These are phyloP conservation scores for Rhyzopertha dominica DNA, from an alignment of 1,140 invertebrate genomes.

Conservation along the genomic window DNA sequence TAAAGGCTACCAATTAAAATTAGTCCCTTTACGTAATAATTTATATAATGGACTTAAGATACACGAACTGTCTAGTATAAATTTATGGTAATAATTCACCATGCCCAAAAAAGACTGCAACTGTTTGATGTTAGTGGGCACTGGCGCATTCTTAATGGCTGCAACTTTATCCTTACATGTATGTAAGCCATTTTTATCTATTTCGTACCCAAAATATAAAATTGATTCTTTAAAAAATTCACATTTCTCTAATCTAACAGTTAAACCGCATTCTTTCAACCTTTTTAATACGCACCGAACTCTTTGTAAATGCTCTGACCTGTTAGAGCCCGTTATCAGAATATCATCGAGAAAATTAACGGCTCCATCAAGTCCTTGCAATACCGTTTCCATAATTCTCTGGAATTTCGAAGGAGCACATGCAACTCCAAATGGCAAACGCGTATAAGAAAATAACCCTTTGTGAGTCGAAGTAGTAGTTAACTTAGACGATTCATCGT, in stretches of 20 bases:
- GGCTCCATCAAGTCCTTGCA: not conserved
- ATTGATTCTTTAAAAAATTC: not conserved
- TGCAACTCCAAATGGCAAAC: not conserved
- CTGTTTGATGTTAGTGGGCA: not conserved
- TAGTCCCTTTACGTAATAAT: conserved; percentile 19
- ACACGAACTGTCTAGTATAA: not conserved
- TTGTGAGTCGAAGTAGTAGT: not conserved
- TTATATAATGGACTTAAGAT: conserved; percentile 2
- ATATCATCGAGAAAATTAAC: not conserved
- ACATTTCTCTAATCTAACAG: not conserved
- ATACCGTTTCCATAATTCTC: not conserved
- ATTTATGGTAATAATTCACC: not conserved
- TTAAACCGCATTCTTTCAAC: not conserved
- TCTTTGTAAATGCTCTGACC: not conserved
- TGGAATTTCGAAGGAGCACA: not conserved
- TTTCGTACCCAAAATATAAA: not conserved
- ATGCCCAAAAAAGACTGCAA: not conserved
- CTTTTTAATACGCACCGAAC: not conserved
- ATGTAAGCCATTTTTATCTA: not conserved
- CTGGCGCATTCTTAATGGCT: not conserved
- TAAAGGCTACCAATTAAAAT: conserved; percentile 28
- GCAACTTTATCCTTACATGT: not conserved
- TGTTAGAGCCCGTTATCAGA: not conserved
- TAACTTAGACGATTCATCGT: not conserved
- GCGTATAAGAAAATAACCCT: not conserved